Evolutionary conservation across 2,888 invertebrate species (phyloP).

Genomic region (Pandemis heparana): DNA sequence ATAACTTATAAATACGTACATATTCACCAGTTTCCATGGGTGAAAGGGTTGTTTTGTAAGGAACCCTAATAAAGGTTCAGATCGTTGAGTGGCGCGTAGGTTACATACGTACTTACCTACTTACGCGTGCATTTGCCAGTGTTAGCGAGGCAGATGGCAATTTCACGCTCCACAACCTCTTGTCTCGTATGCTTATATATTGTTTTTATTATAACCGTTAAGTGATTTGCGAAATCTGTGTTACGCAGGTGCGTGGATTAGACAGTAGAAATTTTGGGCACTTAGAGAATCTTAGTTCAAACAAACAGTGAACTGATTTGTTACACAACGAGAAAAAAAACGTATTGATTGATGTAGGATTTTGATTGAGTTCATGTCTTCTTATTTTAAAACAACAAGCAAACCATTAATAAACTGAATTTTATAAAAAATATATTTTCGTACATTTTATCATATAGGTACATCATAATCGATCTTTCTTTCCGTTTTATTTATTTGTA

Average conservation of each 20-base stretch:
- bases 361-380: neutral
- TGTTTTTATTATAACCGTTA: slow-evolving; percentile 61
- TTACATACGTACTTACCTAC: slow-evolving; percentile 30
- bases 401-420: too few relatives aligned
- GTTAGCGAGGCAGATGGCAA: slow-evolving; percentile 70
- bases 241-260: slow-evolving; percentile 16
- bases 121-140: slow-evolving; percentile 61
- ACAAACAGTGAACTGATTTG: neutral
- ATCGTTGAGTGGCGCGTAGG: slow-evolving; percentile 11
- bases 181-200: slow-evolving; percentile 59
- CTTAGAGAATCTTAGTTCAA: neutral
- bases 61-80: slow-evolving; percentile 12
- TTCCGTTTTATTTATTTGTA: neutral
- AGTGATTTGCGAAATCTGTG: slow-evolving; percentile 44
- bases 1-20: neutral
- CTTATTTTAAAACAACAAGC: neutral
- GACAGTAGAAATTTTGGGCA: neutral
- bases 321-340: neutral
- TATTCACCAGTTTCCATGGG: neutral
- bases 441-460: too few relatives aligned
- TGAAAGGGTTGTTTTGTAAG: neutral
- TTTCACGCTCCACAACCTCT: slow-evolving; percentile 70
- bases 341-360: neutral
- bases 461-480: neutral
- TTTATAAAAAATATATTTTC: too few relatives aligned